A percentile compares a stretch with the other conserved stretches of the same genome.
These are phyloP conservation scores for Leucophenga varia DNA, from an alignment of 1,140 invertebrate genomes.

Conservation along the genomic window DNA sequence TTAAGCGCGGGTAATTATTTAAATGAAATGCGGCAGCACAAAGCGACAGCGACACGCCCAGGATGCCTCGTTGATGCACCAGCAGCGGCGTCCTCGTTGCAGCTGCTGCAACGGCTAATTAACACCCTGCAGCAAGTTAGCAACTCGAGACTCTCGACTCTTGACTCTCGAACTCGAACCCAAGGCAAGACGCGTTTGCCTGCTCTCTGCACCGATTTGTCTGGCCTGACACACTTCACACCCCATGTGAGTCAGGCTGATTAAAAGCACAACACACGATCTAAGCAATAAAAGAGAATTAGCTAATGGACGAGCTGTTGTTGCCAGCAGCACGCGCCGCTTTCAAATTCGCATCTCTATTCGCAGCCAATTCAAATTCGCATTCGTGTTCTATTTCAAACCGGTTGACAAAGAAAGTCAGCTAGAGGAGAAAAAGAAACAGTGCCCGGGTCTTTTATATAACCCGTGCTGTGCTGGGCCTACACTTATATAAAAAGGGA, in stretches of 20 bases:
- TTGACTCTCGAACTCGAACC: constrained; percentile 5
- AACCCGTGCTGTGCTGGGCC: too few species aligned
- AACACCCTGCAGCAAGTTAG: constrained; percentile 36
- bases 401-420: constrained; percentile 11
- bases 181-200: constrained; percentile 2
- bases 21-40: constrained; percentile 40
- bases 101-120: constrained; percentile 24
- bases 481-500: too few species aligned
- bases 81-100: constrained; percentile 22
- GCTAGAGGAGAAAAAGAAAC: not conserved
- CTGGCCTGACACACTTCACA: too few species aligned
- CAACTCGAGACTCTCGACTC: too few species aligned
- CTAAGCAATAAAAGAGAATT: too few species aligned
- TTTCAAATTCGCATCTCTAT: not conserved
- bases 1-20: constrained; percentile 52
- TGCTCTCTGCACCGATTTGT: constrained; percentile 11
- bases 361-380: constrained; percentile 7
- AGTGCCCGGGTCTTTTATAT: too few species aligned
- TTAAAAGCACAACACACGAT: too few species aligned
- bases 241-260: too few species aligned
- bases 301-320: too few species aligned
- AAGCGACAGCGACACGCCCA: constrained; percentile 15
- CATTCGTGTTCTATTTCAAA: constrained; percentile 33
- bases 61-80: not conserved
- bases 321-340: constrained; percentile 2